Conservation (phyloP, 2,888 invertebrate species). For the Nymphalis polychloros region DNA sequence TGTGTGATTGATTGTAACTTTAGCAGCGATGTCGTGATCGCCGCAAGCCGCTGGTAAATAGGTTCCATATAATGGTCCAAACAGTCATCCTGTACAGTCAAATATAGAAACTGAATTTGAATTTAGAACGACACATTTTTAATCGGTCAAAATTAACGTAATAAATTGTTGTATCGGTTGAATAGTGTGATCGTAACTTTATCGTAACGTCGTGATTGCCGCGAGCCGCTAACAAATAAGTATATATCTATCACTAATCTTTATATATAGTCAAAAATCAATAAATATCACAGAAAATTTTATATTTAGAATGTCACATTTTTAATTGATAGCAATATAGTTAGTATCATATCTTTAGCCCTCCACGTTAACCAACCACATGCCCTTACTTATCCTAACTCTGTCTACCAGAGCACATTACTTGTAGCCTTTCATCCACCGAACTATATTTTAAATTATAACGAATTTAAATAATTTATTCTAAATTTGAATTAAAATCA, state of each 20-base stretch:
- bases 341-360: conserved; percentile 45
- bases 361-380: conserved; percentile 40
- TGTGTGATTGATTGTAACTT: conserved; percentile 1
- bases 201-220: conserved; percentile 45
- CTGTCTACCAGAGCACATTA: neutral
- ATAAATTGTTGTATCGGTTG: conserved; percentile 31
- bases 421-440: too few relatives aligned
- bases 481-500: too few relatives aligned
- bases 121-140: conserved; percentile 26
- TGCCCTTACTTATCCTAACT: conserved; percentile 6
- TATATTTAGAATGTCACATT: conserved; percentile 8
- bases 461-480: too few relatives aligned
- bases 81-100: neutral
- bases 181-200: conserved; percentile 46
- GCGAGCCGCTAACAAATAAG: conserved; percentile 7
- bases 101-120: neutral
- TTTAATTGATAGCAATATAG: conserved; percentile 10
- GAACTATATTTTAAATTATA: too few relatives aligned
- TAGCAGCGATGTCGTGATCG: conserved; percentile 4
- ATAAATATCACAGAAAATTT: conserved; percentile 5
- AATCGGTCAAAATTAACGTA: too few relatives aligned
- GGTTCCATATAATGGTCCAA: neutral
- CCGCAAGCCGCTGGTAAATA: conserved; percentile 1
- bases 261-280: neutral
- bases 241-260: neutral